Percentiles rank a stretch among this genome's conserved stretches.
Conservation (phyloP, 64 coral and sea anemone species). For the Catalaphyllia jardinei region DNA sequence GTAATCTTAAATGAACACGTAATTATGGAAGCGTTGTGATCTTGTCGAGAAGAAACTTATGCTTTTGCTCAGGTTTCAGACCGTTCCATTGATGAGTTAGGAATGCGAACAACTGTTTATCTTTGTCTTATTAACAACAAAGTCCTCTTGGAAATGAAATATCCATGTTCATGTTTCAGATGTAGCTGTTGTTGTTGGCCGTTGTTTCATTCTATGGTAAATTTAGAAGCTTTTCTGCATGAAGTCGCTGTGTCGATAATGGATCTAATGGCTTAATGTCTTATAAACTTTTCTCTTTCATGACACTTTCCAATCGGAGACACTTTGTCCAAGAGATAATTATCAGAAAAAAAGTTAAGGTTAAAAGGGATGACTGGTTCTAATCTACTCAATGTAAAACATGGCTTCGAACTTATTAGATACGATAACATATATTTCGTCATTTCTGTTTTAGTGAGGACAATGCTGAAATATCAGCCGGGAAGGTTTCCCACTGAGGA, state of each 20-base stretch:
- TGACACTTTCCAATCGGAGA: not conserved
- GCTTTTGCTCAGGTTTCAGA: not conserved
- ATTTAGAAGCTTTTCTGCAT: not conserved
- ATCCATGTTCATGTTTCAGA: not conserved
- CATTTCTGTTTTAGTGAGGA: no score
- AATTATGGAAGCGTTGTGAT: not conserved
- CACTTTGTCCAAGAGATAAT: slow-evolving; percentile 16
- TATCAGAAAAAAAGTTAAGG: not conserved
- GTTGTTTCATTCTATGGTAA: not conserved
- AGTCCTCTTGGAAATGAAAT: slow-evolving; percentile 1
- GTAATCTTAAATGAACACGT: not conserved
- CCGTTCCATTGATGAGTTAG: not conserved
- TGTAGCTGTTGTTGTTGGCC: not conserved
- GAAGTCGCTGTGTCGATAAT: not conserved
- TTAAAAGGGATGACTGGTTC: not conserved
- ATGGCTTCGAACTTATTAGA: not conserved
- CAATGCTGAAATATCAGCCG: not conserved
- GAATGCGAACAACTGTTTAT: not conserved
- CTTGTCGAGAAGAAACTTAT: not conserved
- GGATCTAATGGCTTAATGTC: slow-evolving; percentile 1
- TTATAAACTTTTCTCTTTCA: not conserved
- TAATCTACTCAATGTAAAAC: not conserved
- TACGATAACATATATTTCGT: not conserved
- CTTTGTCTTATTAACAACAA: not conserved
- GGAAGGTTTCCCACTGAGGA: not conserved